Percentiles rank a stretch among this genome's conserved stretches.
Conservation (phyloP, 23 tunicate species). For the Corella eumyota region DNA sequence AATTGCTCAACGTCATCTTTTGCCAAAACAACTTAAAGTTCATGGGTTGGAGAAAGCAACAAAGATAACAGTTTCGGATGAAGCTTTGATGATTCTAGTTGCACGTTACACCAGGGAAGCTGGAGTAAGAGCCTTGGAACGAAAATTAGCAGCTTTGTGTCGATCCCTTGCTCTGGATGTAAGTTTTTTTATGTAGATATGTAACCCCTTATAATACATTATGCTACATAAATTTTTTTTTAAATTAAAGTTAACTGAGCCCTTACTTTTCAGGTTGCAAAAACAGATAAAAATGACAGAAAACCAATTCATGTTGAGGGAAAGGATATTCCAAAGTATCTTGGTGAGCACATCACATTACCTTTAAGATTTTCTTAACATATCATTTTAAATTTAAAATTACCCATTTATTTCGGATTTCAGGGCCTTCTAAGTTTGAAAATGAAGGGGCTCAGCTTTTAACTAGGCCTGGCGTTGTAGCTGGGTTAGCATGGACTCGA, state of each 20-base stretch:
- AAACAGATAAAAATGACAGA: neutral
- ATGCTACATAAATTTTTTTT: no score
- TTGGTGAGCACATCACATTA: no score
- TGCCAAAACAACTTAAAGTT: conserved; percentile 42
- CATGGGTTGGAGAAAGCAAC: conserved; percentile 18
- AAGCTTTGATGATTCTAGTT: conserved; percentile 14
- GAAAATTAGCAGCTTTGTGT: conserved; percentile 39
- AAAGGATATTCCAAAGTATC: neutral
- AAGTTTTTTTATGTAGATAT: conserved; percentile 1
- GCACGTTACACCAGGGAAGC: conserved; percentile 47
- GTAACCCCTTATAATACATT: no score
- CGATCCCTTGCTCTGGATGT: conserved; percentile 36
- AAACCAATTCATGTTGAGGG: neutral
- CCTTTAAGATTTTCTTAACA: no score
- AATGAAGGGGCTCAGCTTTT: conserved; percentile 10
- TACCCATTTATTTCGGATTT: no score
- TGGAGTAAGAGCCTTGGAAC: conserved; percentile 46
- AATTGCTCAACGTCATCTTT: conserved; percentile 27
- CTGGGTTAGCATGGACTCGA: conserved; percentile 44
- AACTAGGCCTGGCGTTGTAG: conserved; percentile 46
- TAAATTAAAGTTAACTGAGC: no score
- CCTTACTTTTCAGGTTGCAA: no score
- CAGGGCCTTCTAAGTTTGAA: conserved; percentile 33
- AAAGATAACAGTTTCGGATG: conserved; percentile 10
- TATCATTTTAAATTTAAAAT: no score